phyloP scores from a whole-genome alignment of 1,140 invertebrate species.

The Drosophila funebris region DNA sequence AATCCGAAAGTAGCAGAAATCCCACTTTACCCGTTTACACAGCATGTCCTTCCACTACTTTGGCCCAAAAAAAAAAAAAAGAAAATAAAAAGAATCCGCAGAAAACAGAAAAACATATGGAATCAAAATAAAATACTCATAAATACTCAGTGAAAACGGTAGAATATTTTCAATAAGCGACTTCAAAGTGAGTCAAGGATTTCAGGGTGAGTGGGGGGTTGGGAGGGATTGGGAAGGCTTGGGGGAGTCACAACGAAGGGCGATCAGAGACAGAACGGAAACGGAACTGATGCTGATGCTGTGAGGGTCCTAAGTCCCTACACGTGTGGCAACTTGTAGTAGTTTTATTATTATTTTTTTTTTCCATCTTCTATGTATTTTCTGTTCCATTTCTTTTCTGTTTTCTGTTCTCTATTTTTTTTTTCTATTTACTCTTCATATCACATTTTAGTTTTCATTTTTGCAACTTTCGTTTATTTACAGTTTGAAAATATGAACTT shows the following conservation, averaged over 20 bases:
- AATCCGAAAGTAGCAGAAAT: conserved; percentile 16
- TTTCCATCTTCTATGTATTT: conserved; percentile 5
- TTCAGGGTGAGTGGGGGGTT: neutral
- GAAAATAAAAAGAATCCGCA: neutral
- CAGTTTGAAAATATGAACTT: conserved; percentile 17
- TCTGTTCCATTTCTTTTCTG: too few relatives aligned
- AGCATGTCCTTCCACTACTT: conserved; percentile 8
- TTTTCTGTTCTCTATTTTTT: conserved; percentile 27
- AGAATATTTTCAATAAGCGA: conserved; percentile 19
- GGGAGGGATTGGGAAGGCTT: neutral
- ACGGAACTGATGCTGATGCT: conserved; percentile 24
- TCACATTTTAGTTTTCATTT: conserved; percentile 62
- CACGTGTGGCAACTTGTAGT: conserved; percentile 30
- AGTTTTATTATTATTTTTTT: conserved; percentile 20
- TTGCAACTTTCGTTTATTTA: conserved; percentile 42
- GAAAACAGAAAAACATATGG: conserved; percentile 39
- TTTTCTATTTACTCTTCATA: conserved; percentile 13
- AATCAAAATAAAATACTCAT: conserved; percentile 70
- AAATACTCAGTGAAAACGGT: conserved; percentile 49
- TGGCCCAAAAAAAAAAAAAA: neutral
- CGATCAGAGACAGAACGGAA: conserved; percentile 14
- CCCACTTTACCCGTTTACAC: conserved; percentile 14
- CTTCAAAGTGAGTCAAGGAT: conserved; percentile 27
- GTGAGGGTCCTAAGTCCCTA: conserved; percentile 36
- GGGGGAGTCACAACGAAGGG: conserved; percentile 5